These are phyloP conservation scores for Bombus confusus DNA, from an alignment of 1,140 invertebrate genomes.

Conservation along the genomic window DNA sequence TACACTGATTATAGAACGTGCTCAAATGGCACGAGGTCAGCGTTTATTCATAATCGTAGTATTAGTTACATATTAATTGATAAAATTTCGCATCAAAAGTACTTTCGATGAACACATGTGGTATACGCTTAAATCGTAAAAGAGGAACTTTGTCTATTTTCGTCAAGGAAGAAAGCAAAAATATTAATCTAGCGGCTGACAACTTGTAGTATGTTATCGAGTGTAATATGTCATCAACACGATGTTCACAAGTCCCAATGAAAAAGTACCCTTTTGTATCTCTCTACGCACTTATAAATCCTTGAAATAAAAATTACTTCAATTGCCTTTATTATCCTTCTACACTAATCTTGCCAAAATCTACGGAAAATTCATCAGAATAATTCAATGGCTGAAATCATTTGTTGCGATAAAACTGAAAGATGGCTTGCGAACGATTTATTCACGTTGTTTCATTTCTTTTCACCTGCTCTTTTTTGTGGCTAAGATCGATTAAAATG, in stretches of 20 bases:
- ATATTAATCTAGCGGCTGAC: neutral
- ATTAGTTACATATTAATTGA: neutral
- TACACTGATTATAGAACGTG: neutral
- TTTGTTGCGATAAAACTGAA: neutral
- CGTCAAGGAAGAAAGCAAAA: neutral
- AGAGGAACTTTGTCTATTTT: neutral
- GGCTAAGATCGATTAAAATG: neutral
- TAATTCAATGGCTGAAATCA: no score
- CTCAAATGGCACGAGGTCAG: neutral
- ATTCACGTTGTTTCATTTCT: neutral
- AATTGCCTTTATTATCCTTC: neutral
- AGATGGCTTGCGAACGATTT: neutral
- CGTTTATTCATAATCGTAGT: neutral
- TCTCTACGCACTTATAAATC: no score
- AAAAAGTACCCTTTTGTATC: neutral
- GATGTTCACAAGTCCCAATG: no score
- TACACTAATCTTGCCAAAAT: neutral
- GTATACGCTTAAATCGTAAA: neutral
- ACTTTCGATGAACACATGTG: neutral
- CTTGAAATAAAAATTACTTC: neutral
- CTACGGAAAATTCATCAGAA: no score
- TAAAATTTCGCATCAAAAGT: neutral
- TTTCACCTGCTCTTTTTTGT: neutral
- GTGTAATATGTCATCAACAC: neutral
- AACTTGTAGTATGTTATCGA: neutral